Percentiles rank a stretch among this genome's conserved stretches.
Evolutionary conservation across 2,797 vertebrate species (phyloP).

Genomic region (Ctenopoma kingsleyae): DNA sequence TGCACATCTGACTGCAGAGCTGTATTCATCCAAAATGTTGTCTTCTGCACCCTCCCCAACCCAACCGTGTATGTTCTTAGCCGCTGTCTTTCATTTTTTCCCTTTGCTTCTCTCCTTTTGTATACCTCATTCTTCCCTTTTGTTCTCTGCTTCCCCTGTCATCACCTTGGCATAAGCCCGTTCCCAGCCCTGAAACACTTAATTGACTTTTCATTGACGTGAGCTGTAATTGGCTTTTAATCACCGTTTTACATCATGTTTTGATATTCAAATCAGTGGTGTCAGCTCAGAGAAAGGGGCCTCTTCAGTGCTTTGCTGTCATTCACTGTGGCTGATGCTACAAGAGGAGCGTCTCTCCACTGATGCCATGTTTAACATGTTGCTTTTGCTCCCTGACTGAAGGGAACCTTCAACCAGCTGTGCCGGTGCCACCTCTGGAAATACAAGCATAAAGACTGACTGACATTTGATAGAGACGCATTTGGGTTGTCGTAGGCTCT

Average conservation of each 20-base stretch:
- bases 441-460: constrained; percentile 17
- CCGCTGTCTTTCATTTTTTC: constrained; percentile 23
- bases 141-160: constrained; percentile 37
- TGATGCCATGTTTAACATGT: constrained; percentile 50
- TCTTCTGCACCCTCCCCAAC: neutral
- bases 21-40: constrained; percentile 17
- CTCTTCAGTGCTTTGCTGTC: constrained; percentile 57
- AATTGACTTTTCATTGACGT: constrained; percentile 78
- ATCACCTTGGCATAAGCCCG: constrained; percentile 66
- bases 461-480: constrained; percentile 29
- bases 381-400: constrained; percentile 15
- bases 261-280: constrained; percentile 84
- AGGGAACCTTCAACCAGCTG: constrained; percentile 11
- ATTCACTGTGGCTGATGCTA: constrained; percentile 39
- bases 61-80: constrained; percentile 31
- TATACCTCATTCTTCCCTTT: constrained; percentile 4
- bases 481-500: constrained; percentile 1
- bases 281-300: constrained; percentile 63
- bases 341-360: constrained; percentile 30
- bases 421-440: constrained; percentile 28
- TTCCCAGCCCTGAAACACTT: constrained; percentile 66
- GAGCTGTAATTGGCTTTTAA: constrained; percentile 84
- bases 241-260: constrained; percentile 83
- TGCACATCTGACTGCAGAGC: constrained; percentile 8
- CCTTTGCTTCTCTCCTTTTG: constrained; percentile 1